phyloP scores from a whole-genome alignment of 2,113 vertebrate genomes.

The Galeopterus variegatus region DNA sequence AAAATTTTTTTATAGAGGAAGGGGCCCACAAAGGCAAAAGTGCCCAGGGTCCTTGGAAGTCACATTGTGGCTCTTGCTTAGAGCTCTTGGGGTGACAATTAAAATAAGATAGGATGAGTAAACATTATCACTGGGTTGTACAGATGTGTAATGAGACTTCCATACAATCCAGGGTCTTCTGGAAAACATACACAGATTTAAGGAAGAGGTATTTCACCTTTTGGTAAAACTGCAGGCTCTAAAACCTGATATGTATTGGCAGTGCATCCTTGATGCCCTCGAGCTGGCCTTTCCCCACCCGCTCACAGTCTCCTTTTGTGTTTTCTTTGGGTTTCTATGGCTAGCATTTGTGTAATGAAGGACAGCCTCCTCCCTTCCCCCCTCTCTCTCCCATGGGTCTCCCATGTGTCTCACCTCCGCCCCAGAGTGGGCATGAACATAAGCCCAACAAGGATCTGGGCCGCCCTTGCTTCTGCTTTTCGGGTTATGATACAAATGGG shows the following conservation, averaged over 20 bases:
- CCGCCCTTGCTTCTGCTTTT: background rate
- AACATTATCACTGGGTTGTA: background rate
- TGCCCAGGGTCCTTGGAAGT: background rate
- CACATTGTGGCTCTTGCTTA: too few species aligned
- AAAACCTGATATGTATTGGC: background rate
- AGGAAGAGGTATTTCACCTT: background rate
- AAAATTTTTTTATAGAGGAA: background rate
- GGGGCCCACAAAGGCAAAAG: background rate
- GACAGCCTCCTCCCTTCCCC: background rate
- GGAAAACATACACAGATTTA: background rate
- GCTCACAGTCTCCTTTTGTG: background rate
- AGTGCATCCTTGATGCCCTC: background rate
- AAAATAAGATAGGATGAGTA: background rate
- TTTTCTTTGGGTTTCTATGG: background rate
- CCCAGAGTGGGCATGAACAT: background rate
- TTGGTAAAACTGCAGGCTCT: background rate
- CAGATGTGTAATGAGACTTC: background rate
- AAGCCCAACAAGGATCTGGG: background rate
- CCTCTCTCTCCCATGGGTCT: too few species aligned
- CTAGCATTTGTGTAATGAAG: background rate
- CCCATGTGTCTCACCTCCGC: background rate
- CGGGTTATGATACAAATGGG: background rate
- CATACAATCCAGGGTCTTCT: background rate
- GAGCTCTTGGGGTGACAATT: background rate
- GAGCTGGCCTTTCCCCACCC: background rate